Conservation (phyloP, 1,140 invertebrate species). For the Penaeus japonicus region DNA sequence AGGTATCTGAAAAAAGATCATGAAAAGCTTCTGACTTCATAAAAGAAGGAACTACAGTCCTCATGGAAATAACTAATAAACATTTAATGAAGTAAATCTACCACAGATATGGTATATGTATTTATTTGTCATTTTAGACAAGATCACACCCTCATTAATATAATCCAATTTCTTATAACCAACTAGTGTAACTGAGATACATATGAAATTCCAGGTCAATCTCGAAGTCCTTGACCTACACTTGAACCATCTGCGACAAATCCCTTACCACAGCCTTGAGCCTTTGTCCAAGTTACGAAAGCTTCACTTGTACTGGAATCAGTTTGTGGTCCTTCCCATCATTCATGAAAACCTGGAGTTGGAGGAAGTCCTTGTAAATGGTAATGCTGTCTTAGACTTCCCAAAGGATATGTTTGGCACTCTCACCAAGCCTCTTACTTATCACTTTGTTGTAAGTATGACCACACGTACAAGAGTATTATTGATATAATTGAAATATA, state of each 20-base stretch:
- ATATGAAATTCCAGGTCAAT: conserved; percentile 11
- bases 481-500: too few relatives aligned
- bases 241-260: conserved; percentile 25
- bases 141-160: too few relatives aligned
- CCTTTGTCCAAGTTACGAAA: background rate
- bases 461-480: background rate
- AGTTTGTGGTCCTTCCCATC: background rate
- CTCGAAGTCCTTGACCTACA: conserved; percentile 40
- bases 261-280: conserved; percentile 7
- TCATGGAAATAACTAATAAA: too few relatives aligned
- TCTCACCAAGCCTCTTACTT: conserved; percentile 38
- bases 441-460: conserved; percentile 39
- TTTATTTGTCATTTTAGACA: too few relatives aligned
- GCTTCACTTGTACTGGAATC: conserved; percentile 41
- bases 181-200: too few relatives aligned
- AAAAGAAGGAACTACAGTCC: too few relatives aligned
- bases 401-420: conserved; percentile 38
- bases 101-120: too few relatives aligned
- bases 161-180: too few relatives aligned
- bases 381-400: conserved; percentile 31
- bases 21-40: too few relatives aligned
- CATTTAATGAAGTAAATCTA: too few relatives aligned
- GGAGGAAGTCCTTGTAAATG: conserved; percentile 26
- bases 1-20: too few relatives aligned
- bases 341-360: conserved; percentile 7